Percentiles rank a stretch among this genome's conserved stretches.
phyloP scores from a whole-genome alignment of 2,888 invertebrate species.

The Chalcosyrphus nemorum region DNA sequence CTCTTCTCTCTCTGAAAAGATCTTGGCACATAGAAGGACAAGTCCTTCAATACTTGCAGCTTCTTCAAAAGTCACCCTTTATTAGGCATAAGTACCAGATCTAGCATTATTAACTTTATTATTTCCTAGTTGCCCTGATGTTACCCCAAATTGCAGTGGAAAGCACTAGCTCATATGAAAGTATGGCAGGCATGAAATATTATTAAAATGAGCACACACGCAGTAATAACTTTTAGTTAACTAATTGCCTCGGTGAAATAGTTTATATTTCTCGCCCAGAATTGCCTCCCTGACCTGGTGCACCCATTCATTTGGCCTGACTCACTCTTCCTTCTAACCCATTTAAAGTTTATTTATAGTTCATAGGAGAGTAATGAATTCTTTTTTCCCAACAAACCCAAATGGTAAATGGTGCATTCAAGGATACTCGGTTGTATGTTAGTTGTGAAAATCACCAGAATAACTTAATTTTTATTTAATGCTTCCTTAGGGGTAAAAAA shows the following conservation, averaged over 20 bases:
- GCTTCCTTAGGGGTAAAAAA: constrained; percentile 14
- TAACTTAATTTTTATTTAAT: constrained; percentile 54
- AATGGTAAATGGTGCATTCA: constrained; percentile 19
- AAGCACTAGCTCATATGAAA: neutral
- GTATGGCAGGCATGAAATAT: neutral
- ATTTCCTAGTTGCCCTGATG: too few relatives aligned
- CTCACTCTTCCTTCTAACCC: constrained; percentile 12
- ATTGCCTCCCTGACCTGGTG: neutral
- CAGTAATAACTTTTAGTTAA: constrained; percentile 37
- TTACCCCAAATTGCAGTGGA: neutral
- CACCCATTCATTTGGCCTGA: neutral
- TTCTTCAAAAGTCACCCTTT: too few relatives aligned
- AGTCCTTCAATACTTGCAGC: too few relatives aligned
- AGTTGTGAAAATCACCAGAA: constrained; percentile 21
- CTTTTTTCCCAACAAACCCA: constrained; percentile 8
- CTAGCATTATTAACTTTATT: too few relatives aligned
- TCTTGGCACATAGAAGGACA: too few relatives aligned
- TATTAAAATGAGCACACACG: neutral
- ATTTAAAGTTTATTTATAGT: constrained; percentile 64
- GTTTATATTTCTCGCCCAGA: neutral
- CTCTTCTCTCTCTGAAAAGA: too few relatives aligned
- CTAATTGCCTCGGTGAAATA: constrained; percentile 19
- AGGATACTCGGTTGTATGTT: constrained; percentile 6
- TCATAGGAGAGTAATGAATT: constrained; percentile 46
- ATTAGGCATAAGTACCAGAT: too few relatives aligned